Conservation (phyloP, 2,797 vertebrate species). For the Melanogrammus aeglefinus region DNA sequence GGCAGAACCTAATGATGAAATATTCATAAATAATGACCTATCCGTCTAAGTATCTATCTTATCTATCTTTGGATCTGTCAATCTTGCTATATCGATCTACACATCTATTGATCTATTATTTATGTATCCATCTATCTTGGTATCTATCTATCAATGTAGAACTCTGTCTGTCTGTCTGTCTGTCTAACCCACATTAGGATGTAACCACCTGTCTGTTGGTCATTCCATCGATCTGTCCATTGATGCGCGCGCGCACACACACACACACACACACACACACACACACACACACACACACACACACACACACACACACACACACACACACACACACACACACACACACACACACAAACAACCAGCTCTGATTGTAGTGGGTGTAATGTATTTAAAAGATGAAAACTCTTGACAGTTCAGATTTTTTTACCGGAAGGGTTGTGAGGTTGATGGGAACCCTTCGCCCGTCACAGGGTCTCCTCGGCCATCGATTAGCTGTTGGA, state of each 20-base stretch:
- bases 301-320: too few relatives aligned
- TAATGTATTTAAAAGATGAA: neutral
- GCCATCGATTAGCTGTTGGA: slow-evolving; percentile 54
- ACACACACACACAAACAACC: neutral
- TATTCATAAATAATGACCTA: neutral
- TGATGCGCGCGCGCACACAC: too few relatives aligned
- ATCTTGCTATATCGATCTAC: neutral
- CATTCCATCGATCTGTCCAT: neutral
- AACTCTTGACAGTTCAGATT: slow-evolving; percentile 5
- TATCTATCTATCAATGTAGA: neutral
- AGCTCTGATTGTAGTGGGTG: neutral
- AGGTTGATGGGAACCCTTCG: too few relatives aligned
- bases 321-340: too few relatives aligned
- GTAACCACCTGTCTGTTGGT: neutral
- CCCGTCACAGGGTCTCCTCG: slow-evolving; percentile 26
- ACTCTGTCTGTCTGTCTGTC: neutral
- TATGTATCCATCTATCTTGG: neutral
- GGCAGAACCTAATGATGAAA: neutral
- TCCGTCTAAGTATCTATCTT: neutral
- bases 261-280: too few relatives aligned
- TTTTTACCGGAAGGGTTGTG: slow-evolving; percentile 14
- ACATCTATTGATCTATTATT: neutral
- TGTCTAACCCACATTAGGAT: neutral
- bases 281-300: too few relatives aligned
- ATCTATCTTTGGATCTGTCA: neutral